These are phyloP conservation scores for Panthera leo DNA, from an alignment of 2,113 vertebrate genomes.

Conservation along the genomic window DNA sequence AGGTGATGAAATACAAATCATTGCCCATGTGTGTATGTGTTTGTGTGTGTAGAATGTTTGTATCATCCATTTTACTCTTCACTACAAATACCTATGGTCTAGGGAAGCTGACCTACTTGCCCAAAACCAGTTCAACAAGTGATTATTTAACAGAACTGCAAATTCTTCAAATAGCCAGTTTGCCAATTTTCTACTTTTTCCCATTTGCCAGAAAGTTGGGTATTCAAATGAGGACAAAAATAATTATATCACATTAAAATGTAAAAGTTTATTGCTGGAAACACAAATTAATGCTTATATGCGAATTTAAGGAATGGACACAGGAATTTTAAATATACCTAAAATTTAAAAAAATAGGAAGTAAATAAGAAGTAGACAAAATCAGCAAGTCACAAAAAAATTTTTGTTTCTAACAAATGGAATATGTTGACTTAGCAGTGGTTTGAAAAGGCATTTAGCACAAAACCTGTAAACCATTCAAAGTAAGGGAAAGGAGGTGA, in stretches of 20 bases:
- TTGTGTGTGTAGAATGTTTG: not conserved
- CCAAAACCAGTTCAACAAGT: not conserved
- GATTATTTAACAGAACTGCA: not conserved
- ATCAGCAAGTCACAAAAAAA: not conserved
- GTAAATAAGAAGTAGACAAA: not conserved
- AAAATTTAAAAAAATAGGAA: not conserved
- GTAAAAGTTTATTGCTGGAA: not conserved
- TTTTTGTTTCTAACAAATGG: not conserved
- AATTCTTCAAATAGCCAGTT: not conserved
- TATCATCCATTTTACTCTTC: not conserved
- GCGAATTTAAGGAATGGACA: not conserved
- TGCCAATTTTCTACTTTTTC: not conserved
- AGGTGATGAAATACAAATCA: not conserved
- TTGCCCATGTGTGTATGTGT: not conserved
- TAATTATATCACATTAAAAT: not conserved
- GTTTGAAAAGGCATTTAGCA: not conserved
- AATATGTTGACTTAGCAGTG: not conserved
- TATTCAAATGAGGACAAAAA: not conserved
- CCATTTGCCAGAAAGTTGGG: not conserved
- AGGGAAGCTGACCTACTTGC: not conserved
- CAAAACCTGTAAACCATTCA: not conserved
- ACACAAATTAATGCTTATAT: not conserved
- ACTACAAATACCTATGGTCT: not conserved
- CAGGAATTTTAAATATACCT: not conserved
- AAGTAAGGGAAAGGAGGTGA: not conserved